Conservation (phyloP, 2,113 vertebrate genomes). For the Gallinago jamesoni region DNA sequence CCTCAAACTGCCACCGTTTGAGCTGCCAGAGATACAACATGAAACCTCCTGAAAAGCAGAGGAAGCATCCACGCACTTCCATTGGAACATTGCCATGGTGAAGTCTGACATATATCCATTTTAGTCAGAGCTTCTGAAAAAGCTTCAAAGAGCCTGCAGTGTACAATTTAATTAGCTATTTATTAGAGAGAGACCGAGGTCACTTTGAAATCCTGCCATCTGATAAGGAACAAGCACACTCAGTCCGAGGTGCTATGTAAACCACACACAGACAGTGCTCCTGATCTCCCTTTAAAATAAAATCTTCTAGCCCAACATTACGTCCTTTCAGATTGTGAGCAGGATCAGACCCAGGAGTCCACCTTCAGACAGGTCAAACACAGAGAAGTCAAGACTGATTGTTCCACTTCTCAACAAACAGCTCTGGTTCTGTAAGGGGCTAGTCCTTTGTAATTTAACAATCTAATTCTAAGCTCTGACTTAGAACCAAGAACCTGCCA, state of each 20-base stretch:
- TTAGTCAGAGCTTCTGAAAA: slow-evolving; percentile 42
- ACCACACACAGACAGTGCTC: background rate
- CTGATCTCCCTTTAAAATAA: background rate
- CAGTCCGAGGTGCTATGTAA: background rate
- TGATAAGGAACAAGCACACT: slow-evolving; percentile 11
- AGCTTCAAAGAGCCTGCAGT: slow-evolving; percentile 41
- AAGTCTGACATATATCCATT: background rate
- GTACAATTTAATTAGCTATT: slow-evolving; percentile 45
- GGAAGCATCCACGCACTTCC: background rate
- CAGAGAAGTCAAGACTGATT: background rate
- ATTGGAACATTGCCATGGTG: background rate
- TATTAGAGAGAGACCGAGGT: background rate
- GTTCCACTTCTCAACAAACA: background rate
- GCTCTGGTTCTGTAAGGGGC: background rate
- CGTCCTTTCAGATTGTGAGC: background rate
- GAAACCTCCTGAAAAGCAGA: background rate
- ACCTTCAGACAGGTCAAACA: background rate
- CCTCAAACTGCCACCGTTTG: background rate
- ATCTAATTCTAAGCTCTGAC: background rate
- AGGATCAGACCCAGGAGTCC: background rate
- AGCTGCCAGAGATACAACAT: background rate
- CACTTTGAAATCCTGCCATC: slow-evolving; percentile 27
- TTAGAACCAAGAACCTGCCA: background rate
- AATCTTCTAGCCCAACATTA: background rate
- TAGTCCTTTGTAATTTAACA: background rate